Evolutionary conservation across 1,140 invertebrate genomes (phyloP), one percentile per base, ranked within the genome.

Genomic region (Drosophila bocqueti): DNA sequence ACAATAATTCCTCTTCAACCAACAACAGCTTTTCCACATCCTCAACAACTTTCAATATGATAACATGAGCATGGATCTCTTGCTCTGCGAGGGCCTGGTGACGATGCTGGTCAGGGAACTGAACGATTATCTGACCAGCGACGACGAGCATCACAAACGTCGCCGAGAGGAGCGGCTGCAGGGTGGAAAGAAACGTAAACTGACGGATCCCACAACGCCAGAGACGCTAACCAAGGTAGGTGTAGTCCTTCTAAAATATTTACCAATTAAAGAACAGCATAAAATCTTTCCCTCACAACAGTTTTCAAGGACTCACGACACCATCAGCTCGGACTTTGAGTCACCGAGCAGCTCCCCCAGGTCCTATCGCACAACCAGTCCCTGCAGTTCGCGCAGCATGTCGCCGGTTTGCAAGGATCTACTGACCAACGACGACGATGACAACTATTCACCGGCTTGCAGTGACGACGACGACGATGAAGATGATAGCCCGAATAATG

Each of bases 391-490:
- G 1, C 80, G 92, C 8, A 86, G 92, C 54, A 91, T 93, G 86
- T 93, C 92, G 3, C 92, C 92, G 2, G 68, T 91, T 11, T 71
- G 79, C 76, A 72, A 74, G 63, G 62, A 83, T 60, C 46, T 83
- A 16, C 54, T 86, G 54, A 59, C 63, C 36, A 81, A 87, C 18
- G 84, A 89, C 54, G 90, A 93, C 46, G 83, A 91, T 63, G 92
- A 93, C 40, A 85, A 92, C 55, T 93, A 93, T 81, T 93, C 92
- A n/a, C 92, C 92, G 1, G 90, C 92, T 15, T 93, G 92, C 54
- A 93, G 92, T 55, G 92, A 93, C 42, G 92, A 93, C 43, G 92
- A 87, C 21, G 76, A 91, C 45, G 92, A 91, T n/a, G 92, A 92
- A 13, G 85, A 91, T 15, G 63, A 73, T 26, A 64, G 34, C 18